Conservation (phyloP, 1,140 invertebrate genomes). For the Zaprionus lachaisei region DNA sequence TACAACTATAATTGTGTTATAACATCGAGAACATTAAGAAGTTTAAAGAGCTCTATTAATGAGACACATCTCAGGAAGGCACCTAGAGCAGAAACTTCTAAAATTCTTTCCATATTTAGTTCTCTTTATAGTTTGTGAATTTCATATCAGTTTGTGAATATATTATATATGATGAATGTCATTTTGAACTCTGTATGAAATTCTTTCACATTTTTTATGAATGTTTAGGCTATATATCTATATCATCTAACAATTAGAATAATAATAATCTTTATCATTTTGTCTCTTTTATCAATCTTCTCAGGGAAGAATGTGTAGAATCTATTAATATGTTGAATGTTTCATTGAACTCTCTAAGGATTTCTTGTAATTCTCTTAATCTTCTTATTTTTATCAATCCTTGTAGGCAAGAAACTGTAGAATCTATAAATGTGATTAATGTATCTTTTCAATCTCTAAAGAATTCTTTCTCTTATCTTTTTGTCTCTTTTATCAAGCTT, state of each 20-base stretch:
- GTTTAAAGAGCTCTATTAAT: background rate
- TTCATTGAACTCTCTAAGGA: too few species aligned
- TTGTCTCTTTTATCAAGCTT: background rate
- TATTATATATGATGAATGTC: too few species aligned
- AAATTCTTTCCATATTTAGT: background rate
- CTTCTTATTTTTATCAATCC: background rate
- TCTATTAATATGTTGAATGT: too few species aligned
- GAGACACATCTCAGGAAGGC: background rate
- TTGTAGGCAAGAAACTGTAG: background rate
- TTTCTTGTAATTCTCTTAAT: too few species aligned
- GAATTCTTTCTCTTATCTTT: too few species aligned
- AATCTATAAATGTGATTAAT: background rate
- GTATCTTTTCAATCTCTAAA: too few species aligned
- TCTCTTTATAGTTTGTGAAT: too few species aligned
- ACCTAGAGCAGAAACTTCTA: background rate
- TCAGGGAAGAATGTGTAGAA: background rate
- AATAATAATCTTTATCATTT: too few species aligned
- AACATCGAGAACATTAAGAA: background rate
- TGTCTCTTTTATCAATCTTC: background rate
- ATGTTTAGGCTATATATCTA: background rate
- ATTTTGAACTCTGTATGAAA: too few species aligned
- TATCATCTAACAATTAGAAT: background rate
- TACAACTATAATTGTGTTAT: background rate
- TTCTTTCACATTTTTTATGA: too few species aligned
- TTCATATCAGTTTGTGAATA: too few species aligned